A percentile compares a stretch with the other conserved stretches of the same genome.
Conservation (phyloP, 92 coral and sea anemone species). For the Diadumene lineata region DNA sequence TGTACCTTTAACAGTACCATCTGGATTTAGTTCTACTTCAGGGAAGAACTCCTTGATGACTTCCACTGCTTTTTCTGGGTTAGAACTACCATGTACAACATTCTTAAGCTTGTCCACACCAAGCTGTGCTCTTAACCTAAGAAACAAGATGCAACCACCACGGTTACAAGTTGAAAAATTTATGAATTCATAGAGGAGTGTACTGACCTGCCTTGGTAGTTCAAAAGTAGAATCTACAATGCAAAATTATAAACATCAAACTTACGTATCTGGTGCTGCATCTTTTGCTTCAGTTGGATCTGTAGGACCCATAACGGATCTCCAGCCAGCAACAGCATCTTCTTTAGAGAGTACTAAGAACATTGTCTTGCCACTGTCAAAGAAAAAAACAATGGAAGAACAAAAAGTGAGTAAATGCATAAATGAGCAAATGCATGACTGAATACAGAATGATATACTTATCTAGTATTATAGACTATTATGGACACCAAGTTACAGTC, state of each 20-base stretch:
- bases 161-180: neutral
- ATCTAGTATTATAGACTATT: too few species aligned
- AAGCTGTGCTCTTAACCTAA: slow-evolving; percentile 85
- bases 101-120: slow-evolving; percentile 84
- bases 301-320: slow-evolving; percentile 97
- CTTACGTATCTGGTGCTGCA: slow-evolving; percentile 92
- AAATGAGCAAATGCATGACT: neutral
- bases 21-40: slow-evolving; percentile 82
- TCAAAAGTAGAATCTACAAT: too few species aligned
- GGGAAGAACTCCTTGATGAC: slow-evolving; percentile 91
- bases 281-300: slow-evolving; percentile 94
- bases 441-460: too few species aligned
- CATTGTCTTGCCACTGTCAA: slow-evolving; percentile 82
- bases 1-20: slow-evolving; percentile 86
- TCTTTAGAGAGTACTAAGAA: slow-evolving; percentile 87
- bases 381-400: neutral
- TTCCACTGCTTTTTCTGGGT: slow-evolving; percentile 71
- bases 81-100: slow-evolving; percentile 96
- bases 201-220: too few species aligned
- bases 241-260: neutral
- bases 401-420: neutral
- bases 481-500: too few species aligned
- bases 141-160: neutral
- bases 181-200: too few species aligned
- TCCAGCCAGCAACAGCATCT: slow-evolving; percentile 97